A percentile compares a stretch with the other conserved stretches of the same genome.
Conservation (phyloP, 2,888 invertebrate species). For the Mantis religiosa region DNA sequence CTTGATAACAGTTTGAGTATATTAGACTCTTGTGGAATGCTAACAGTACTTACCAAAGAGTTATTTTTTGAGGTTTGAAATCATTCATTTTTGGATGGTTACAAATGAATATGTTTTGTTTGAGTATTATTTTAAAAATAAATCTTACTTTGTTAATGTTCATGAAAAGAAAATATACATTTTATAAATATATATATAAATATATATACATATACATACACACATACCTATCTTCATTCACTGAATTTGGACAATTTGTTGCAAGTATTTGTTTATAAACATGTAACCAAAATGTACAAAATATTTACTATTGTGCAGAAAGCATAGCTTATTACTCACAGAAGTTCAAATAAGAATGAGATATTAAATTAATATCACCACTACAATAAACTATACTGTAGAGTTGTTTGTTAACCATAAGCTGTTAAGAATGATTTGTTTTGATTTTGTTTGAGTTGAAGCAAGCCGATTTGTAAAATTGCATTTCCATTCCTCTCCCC, state of each 20-base stretch:
- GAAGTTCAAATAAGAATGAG: constrained; percentile 21
- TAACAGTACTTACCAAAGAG: neutral
- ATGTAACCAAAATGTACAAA: constrained; percentile 22
- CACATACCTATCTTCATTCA: neutral
- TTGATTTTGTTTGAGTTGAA: neutral
- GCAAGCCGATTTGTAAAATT: neutral
- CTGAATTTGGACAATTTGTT: neutral
- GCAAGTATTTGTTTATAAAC: neutral
- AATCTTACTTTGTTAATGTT: constrained; percentile 7
- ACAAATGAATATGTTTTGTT: neutral
- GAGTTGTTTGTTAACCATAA: neutral
- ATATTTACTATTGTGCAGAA: constrained; percentile 21
- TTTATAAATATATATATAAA: neutral
- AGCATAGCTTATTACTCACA: constrained; percentile 15
- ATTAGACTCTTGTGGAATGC: neutral
- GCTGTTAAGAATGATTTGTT: neutral
- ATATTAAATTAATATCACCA: constrained; percentile 32
- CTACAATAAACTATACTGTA: constrained; percentile 27
- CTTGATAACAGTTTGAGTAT: neutral
- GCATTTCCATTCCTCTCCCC: neutral
- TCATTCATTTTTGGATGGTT: neutral
- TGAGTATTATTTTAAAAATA: neutral
- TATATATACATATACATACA: neutral
- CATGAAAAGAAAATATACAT: neutral
- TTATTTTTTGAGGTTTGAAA: neutral